Percentiles rank a stretch among this genome's conserved stretches.
These are phyloP conservation scores for Drosophila eugracilis DNA, from an alignment of 1,140 invertebrate genomes.

Conservation along the genomic window DNA sequence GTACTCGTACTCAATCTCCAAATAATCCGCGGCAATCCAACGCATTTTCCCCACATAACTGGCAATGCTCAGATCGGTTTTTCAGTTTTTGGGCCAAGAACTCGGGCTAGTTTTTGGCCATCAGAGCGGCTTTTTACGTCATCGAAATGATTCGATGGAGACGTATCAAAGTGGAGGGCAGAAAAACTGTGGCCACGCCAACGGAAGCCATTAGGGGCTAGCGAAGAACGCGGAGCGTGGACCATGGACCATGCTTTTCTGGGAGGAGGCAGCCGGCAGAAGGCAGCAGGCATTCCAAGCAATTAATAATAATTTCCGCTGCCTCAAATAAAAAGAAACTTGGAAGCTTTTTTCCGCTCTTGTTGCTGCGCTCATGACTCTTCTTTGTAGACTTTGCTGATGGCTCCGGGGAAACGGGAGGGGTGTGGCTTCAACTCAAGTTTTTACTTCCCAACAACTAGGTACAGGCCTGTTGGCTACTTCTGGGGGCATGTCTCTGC, in stretches of 20 bases:
- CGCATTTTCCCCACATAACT: conserved; percentile 45
- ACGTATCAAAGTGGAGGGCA: conserved; percentile 8
- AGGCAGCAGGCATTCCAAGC: conserved; percentile 63
- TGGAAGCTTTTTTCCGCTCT: conserved; percentile 50
- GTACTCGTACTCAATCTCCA: conserved; percentile 25
- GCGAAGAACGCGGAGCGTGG: conserved; percentile 35
- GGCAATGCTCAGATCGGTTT: conserved; percentile 12
- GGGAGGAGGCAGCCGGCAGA: conserved; percentile 39
- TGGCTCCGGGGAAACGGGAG: conserved; percentile 17
- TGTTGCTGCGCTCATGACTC: conserved; percentile 8
- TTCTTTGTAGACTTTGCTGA: conserved; percentile 33
- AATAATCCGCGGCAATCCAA: conserved; percentile 57
- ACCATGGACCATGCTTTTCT: conserved; percentile 21
- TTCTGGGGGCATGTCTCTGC: conserved; percentile 28
- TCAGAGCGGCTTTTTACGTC: conserved; percentile 74
- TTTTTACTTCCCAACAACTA: conserved; percentile 34
- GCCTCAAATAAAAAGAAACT: conserved; percentile 52
- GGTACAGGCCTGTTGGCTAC: conserved; percentile 12
- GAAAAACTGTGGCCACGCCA: conserved; percentile 55
- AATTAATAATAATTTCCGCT: conserved; percentile 82
- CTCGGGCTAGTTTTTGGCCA: conserved; percentile 61
- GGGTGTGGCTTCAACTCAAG: conserved; percentile 18
- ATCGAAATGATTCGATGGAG: conserved; percentile 58
- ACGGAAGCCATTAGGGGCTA: conserved; percentile 74
- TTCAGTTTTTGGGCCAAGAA: conserved; percentile 62